Base-by-base conservation (phyloP, 1,140 invertebrate species). In the Portunus trituberculatus region DNA sequence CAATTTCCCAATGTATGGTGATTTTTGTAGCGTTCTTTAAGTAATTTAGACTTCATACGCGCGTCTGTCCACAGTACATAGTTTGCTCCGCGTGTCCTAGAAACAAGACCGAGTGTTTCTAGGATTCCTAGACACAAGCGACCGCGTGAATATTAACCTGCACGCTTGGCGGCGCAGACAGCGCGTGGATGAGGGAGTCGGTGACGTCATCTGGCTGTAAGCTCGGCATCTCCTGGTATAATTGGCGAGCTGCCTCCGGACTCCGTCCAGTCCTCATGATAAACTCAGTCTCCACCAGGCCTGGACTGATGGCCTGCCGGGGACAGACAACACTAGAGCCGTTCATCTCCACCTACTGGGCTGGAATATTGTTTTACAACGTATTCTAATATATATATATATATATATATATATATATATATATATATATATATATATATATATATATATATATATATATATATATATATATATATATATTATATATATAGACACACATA, bases 181-280 rank as follows among this genome's bases (percentile, higher is more conserved):
- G 96, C 14, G 97, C 97, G 95, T 97, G 97, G 10, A 97, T 96
- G 28, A 97, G 88, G 3, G 96, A 97, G 88, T 97, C 96, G 4
- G 97, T 97, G 87, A 97, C 95, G 86, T 97, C 97, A 82, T 97
- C 96, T 4, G 97, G 96, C 91, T 97, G 96, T 76, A 97, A 96
- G 59, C 86, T 48, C 28, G 32, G 32, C 25, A 88, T 28, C 12
- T 59, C 20, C 0, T 4, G 7, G 45, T 90, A 59, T 8, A 52
- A 7, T 31, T 91, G 1, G 7, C 31, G 16, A 14, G 29, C 86
- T 0, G 25, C 32, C 29, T 25, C 95, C n/a, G 86, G 48, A 32
- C 52, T 46, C n/a, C 45, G 48, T 0, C 48, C 39, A 86, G 94
- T 84, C 12, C 83, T 96, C 31, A 20, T 8, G 10, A 46, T 29